Evolutionary conservation across 2,113 vertebrate species (phyloP).

Genomic region (Fulmarus glacialis): DNA sequence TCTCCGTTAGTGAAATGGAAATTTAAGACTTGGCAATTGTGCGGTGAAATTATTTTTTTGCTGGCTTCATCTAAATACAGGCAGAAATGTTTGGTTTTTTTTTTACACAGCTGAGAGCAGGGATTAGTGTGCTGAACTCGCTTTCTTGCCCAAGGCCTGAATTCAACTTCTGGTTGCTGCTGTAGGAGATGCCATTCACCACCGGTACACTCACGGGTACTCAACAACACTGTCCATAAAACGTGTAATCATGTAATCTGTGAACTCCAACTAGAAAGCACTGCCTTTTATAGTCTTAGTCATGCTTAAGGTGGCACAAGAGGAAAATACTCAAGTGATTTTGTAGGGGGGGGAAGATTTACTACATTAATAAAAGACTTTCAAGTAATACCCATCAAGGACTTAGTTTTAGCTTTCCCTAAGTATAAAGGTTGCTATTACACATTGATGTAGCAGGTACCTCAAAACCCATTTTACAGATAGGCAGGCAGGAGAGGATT

Average conservation of each 20-base stretch:
- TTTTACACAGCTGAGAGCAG: background rate
- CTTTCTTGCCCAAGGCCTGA: background rate
- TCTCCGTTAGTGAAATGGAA: no score
- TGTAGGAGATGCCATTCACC: background rate
- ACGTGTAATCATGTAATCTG: rapidly evolving
- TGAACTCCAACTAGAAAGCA: background rate
- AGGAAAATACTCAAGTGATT: background rate
- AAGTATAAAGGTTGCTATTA: background rate
- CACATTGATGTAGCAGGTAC: no score
- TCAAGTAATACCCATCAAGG: no score
- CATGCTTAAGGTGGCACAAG: background rate
- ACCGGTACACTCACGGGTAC: no score
- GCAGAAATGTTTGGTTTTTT: background rate
- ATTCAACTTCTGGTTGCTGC: background rate
- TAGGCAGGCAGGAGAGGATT: background rate
- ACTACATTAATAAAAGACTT: background rate
- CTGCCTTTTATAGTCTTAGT: background rate
- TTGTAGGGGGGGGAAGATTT: background rate
- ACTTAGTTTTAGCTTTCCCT: no score
- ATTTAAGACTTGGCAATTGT: no score
- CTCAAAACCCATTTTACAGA: conserved; percentile 1
- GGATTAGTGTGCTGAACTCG: background rate
- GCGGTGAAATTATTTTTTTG: no score
- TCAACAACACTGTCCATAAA: background rate
- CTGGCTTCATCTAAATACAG: background rate